Evolutionary conservation across 1,140 invertebrate genomes (phyloP).

Genomic region (Ptiloglossa arizonensis): DNA sequence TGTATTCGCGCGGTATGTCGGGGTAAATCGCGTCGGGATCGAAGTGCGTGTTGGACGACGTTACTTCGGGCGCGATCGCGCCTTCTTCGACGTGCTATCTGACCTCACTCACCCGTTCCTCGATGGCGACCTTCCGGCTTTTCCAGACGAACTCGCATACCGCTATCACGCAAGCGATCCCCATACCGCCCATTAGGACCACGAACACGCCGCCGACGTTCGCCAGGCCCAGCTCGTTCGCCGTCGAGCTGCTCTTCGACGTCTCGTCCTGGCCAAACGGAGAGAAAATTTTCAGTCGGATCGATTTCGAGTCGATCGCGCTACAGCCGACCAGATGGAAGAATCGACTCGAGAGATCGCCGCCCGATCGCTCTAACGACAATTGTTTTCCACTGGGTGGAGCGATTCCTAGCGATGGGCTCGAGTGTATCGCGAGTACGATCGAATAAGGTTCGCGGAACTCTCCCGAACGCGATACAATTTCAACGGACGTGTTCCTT

Average conservation of each 20-base stretch:
- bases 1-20: constrained; percentile 73
- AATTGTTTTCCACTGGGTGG: too few relatives aligned
- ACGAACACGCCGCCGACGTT: constrained; percentile 98
- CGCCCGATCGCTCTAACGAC: too few relatives aligned
- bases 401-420: too few relatives aligned
- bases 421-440: too few relatives aligned
- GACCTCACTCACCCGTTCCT: constrained; percentile 89
- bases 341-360: too few relatives aligned
- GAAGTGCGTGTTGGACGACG: constrained; percentile 61
- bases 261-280: constrained; percentile 89
- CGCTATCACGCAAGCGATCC: constrained; percentile 92
- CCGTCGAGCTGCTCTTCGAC: constrained; percentile 91
- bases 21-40: constrained; percentile 73
- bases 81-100: constrained; percentile 70
- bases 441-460: too few relatives aligned
- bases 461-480: too few relatives aligned
- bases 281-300: constrained; percentile 4
- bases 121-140: constrained; percentile 93
- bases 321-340: too few relatives aligned
- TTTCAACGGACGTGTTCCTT: too few relatives aligned
- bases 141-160: constrained; percentile 97
- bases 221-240: constrained; percentile 92
- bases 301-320: too few relatives aligned
- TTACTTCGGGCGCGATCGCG: constrained; percentile 55
- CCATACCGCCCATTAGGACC: constrained; percentile 95